Evolutionary conservation across 2,113 vertebrate genomes (phyloP), one percentile per base, ranked within the genome.

Genomic region (Mesitornis unicolor): DNA sequence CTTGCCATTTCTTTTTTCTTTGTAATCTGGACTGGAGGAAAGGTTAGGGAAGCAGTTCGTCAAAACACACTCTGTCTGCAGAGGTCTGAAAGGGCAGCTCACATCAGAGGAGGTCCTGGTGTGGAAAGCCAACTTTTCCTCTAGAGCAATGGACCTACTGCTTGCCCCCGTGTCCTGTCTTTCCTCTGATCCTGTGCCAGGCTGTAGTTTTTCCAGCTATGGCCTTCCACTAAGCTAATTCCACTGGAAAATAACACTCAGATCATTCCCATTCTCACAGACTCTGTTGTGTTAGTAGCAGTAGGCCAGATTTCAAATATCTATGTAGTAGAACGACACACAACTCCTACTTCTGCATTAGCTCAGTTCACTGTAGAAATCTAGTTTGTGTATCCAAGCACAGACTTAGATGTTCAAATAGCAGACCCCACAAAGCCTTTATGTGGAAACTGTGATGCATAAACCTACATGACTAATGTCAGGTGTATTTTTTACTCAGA

Each of bases 151-250:
- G 69, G 68, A 60, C 24, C 31, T 90, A 6, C 63, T 83, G 5
- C 60, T 88, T 63, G 18, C 64, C 38, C 51, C 36, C 2, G 0
- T 59, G 47, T 74, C 51, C 76, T 70, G 19, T 73, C 60, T 75
- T 92, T 33, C 33, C 51, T 95, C 26, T 93, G 91, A 89, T 96
- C 87, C 25, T 67, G 54, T 93, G 91, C 78, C 82, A 95, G 50
- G 47, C 38, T 80, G 28, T 28, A 80, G 18, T 16, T 91, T 42
- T 83, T 84, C 38, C 71, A 88, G 53, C 8, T 70, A 57, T 0
- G 3, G 38, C 61, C 59, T 74, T 80, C 76, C 47, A 61, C 67
- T 47, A 38, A 70, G 13, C 38, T 56, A 36, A 45, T 70, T 80
- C 28, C 47, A 36, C 51, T 43, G 51, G 51, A 43, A 59, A 79